Evolutionary conservation across 2,888 invertebrate genomes (phyloP).

Genomic region (Watsonalla cultraria): DNA sequence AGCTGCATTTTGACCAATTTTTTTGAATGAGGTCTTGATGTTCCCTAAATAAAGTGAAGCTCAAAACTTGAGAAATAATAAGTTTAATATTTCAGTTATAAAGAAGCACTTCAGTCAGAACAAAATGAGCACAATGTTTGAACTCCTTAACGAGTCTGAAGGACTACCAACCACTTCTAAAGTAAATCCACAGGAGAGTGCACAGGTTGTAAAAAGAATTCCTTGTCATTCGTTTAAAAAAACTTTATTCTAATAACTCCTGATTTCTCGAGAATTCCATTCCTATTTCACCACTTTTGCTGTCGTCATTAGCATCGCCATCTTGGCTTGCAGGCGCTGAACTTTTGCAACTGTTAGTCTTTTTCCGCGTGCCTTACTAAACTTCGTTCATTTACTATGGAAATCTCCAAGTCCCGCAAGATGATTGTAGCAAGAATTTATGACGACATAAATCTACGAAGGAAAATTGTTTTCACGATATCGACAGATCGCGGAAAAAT

Average conservation of each 20-base stretch:
- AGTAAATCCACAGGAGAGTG: background rate
- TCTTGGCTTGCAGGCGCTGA: constrained; percentile 28
- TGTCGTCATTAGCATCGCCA: constrained; percentile 25
- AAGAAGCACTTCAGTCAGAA: too few species aligned
- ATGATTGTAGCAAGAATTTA: background rate
- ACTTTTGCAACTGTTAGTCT: constrained; percentile 8
- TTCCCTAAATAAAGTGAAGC: too few species aligned
- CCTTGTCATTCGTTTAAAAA: background rate
- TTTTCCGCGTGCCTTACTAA: constrained; percentile 17
- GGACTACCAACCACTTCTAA: too few species aligned
- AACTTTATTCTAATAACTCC: background rate
- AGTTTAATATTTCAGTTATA: too few species aligned
- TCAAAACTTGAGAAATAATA: too few species aligned
- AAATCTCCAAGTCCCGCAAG: constrained; percentile 13
- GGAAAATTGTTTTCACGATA: background rate
- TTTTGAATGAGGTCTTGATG: too few species aligned
- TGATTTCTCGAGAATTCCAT: background rate
- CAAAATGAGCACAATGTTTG: too few species aligned
- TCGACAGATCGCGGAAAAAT: too few species aligned
- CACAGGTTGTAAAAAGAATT: background rate
- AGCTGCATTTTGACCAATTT: too few species aligned
- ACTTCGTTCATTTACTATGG: constrained; percentile 18
- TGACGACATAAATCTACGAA: background rate
- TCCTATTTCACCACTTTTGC: background rate
- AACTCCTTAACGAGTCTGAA: too few species aligned